Evolutionary conservation across 2,113 vertebrate genomes (phyloP).

Genomic region (Hypomesus transpacificus): DNA sequence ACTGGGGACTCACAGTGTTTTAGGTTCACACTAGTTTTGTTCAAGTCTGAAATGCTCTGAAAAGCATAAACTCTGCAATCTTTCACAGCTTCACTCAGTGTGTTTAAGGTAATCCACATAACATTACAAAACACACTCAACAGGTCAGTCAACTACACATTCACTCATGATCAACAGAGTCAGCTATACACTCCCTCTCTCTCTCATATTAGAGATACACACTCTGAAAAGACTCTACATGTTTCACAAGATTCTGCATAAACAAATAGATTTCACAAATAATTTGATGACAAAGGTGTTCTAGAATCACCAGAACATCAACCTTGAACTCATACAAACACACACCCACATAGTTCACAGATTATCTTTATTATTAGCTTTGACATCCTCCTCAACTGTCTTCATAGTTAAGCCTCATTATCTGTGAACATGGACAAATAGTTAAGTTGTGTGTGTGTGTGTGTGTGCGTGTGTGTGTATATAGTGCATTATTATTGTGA

Average conservation of each 20-base stretch:
- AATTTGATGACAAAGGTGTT: too few species aligned
- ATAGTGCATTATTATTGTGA: too few species aligned
- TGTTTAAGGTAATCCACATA: background rate
- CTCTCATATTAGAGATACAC: background rate
- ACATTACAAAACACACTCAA: background rate
- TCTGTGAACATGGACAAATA: too few species aligned
- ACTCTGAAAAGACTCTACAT: background rate
- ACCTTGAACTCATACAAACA: background rate
- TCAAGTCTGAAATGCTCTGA: too few species aligned
- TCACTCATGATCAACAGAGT: background rate
- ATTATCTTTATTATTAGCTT: background rate
- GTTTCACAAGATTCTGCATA: too few species aligned
- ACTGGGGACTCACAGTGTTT: too few species aligned
- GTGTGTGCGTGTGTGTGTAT: too few species aligned
- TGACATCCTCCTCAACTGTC: too few species aligned
- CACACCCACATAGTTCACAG: background rate
- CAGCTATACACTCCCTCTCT: background rate
- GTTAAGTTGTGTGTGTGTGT: too few species aligned
- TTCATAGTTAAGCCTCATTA: too few species aligned
- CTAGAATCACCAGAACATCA: background rate
- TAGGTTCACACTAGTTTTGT: too few species aligned
- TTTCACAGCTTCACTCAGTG: background rate
- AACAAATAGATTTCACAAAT: too few species aligned
- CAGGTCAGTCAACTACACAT: background rate
- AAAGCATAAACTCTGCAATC: background rate